These are phyloP conservation scores for Hyles euphorbiae DNA, from an alignment of 1,140 invertebrate genomes.

Conservation along the genomic window DNA sequence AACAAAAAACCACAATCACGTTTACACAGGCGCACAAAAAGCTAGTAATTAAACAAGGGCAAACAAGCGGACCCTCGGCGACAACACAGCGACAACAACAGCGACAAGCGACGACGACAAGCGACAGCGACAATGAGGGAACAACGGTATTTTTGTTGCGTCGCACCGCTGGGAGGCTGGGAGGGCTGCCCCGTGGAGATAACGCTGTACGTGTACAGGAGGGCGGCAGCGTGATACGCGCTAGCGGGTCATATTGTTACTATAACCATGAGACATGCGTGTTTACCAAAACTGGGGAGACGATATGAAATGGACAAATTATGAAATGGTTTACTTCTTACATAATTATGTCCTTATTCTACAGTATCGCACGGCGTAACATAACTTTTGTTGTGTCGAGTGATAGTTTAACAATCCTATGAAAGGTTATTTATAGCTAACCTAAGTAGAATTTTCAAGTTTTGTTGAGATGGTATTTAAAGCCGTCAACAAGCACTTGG, in stretches of 20 bases:
- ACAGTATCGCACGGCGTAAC: too few species aligned
- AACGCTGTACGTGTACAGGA: conserved; percentile 15
- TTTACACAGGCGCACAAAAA: conserved; percentile 36
- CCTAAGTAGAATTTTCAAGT: too few species aligned
- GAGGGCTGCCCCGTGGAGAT: conserved; percentile 43
- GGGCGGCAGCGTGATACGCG: not conserved
- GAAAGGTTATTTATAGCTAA: too few species aligned
- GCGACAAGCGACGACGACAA: conserved; percentile 26
- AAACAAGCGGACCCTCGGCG: conserved; percentile 39
- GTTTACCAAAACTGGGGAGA: too few species aligned
- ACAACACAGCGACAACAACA: conserved; percentile 19
- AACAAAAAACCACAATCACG: conserved; percentile 9
- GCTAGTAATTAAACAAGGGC: conserved; percentile 62
- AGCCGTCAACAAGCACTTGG: too few species aligned
- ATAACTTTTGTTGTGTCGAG: too few species aligned
- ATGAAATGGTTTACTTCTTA: too few species aligned
- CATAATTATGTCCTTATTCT: too few species aligned
- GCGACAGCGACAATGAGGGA: conserved; percentile 44
- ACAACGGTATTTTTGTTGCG: conserved; percentile 66
- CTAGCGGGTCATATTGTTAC: not conserved
- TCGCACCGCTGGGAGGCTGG: conserved; percentile 31
- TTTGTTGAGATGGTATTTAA: too few species aligned
- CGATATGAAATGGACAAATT: too few species aligned
- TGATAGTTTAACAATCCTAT: too few species aligned
- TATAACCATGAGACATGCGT: too few species aligned